A percentile compares a stretch with the other conserved stretches of the same genome.
phyloP scores from a whole-genome alignment of 2,888 invertebrate genomes.

The Stratiomys singularior region DNA sequence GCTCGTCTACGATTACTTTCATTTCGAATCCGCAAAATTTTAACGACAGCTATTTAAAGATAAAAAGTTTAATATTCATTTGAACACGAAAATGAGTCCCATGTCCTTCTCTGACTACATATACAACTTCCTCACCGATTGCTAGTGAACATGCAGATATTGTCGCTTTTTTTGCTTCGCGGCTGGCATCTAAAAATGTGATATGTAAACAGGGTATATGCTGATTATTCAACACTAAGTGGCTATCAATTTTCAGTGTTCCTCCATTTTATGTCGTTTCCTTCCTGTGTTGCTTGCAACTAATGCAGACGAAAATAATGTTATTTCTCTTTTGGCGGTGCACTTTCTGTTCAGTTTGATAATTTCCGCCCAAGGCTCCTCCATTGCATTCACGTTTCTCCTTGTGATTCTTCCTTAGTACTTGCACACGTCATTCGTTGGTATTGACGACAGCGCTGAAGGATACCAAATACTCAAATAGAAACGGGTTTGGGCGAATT shows the following conservation, averaged over 20 bases:
- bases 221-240: background rate
- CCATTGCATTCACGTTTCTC: background rate
- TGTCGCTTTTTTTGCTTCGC: background rate
- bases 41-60: too few relatives aligned
- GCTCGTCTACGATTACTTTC: too few relatives aligned
- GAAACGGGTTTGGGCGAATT: too few relatives aligned
- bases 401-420: background rate
- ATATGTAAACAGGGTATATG: background rate
- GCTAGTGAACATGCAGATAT: too few relatives aligned
- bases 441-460: background rate
- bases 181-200: background rate
- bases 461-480: too few relatives aligned
- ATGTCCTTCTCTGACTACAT: too few relatives aligned
- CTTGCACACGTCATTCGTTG: background rate
- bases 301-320: conserved; percentile 1
- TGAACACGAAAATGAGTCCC: too few relatives aligned
- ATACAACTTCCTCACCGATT: too few relatives aligned
- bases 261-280: background rate
- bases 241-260: conserved; percentile 10
- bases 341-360: conserved; percentile 21
- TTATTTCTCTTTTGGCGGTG: background rate
- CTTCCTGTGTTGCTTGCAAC: background rate
- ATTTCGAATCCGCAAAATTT: too few relatives aligned
- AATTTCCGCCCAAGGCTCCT: conserved; percentile 12
- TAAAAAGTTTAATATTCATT: too few relatives aligned